phyloP scores from a whole-genome alignment of 1,140 invertebrate species.

The Brachionus calyciflorus region DNA sequence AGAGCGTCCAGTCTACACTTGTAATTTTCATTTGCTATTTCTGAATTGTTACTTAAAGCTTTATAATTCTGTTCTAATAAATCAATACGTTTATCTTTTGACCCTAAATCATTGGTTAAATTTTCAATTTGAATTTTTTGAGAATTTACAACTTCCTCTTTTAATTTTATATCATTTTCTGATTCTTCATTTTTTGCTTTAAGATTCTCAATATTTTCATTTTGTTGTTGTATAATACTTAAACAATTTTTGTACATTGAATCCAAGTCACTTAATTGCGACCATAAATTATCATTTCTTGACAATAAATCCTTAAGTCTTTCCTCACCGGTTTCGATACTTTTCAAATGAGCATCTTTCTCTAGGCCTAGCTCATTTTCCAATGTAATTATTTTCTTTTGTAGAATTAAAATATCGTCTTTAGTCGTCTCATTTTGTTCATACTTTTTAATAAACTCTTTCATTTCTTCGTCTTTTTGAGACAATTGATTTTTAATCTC shows the following conservation, averaged over 20 bases:
- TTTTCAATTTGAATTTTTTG: background rate
- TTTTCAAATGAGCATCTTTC: slow-evolving; percentile 23
- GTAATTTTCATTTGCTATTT: background rate
- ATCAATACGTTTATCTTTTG: background rate
- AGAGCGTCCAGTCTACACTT: background rate
- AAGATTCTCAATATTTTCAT: background rate
- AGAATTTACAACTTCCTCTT: background rate
- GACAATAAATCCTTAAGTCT: slow-evolving; percentile 20
- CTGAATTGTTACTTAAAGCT: background rate
- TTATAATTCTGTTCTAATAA: background rate
- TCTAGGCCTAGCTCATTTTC: background rate
- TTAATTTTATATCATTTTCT: background rate
- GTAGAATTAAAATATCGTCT: slow-evolving; percentile 15
- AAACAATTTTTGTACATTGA: background rate
- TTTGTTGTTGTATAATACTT: slow-evolving; percentile 15
- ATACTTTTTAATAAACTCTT: slow-evolving; percentile 36
- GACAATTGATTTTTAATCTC: slow-evolving; percentile 10
- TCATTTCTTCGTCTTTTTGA: slow-evolving; percentile 42
- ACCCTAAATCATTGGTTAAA: background rate
- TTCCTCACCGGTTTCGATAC: slow-evolving; percentile 23
- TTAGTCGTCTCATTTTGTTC: slow-evolving; percentile 33
- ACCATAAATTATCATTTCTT: slow-evolving; percentile 24
- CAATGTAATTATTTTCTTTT: slow-evolving; percentile 31
- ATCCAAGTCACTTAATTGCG: slow-evolving; percentile 5
- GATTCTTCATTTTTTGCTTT: background rate